These are phyloP conservation scores for Drosophila malerkotliana DNA, from an alignment of 1,140 invertebrate genomes.

Conservation along the genomic window DNA sequence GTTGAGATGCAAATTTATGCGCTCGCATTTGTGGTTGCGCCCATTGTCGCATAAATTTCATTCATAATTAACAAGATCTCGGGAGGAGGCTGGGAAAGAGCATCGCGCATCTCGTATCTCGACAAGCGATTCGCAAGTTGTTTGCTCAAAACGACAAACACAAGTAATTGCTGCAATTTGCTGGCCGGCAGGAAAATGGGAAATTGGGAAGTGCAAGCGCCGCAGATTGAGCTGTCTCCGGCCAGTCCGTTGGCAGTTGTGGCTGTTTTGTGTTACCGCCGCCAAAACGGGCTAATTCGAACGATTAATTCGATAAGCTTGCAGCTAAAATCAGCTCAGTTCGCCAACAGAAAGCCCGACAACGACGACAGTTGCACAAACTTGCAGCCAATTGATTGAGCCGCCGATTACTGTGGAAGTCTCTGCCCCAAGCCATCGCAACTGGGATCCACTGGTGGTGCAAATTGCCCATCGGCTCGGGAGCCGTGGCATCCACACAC, in stretches of 20 bases:
- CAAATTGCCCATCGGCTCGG: conserved; percentile 49
- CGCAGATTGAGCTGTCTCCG: conserved; percentile 68
- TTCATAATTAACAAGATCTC: conserved; percentile 76
- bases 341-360: conserved; percentile 34
- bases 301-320: conserved; percentile 81
- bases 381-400: conserved; percentile 76
- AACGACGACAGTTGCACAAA: conserved; percentile 64
- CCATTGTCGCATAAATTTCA: conserved; percentile 76
- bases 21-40: conserved; percentile 51
- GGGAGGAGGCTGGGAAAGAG: conserved; percentile 21
- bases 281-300: conserved; percentile 64
- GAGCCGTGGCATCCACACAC: too few species aligned
- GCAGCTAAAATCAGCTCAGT: conserved; percentile 53
- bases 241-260: neutral
- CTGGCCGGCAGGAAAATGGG: neutral
- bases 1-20: conserved; percentile 42
- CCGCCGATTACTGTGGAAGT: conserved; percentile 67
- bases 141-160: conserved; percentile 63
- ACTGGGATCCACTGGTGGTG: conserved; percentile 23
- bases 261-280: neutral
- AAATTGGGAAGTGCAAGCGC: conserved; percentile 16
- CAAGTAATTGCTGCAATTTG: conserved; percentile 75
- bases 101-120: conserved; percentile 5
- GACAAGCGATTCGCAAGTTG: conserved; percentile 39
- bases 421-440: conserved; percentile 14